These are phyloP conservation scores for Oxyteleia sp. DNA, from an alignment of 2,888 invertebrate genomes.

Conservation along the genomic window DNA sequence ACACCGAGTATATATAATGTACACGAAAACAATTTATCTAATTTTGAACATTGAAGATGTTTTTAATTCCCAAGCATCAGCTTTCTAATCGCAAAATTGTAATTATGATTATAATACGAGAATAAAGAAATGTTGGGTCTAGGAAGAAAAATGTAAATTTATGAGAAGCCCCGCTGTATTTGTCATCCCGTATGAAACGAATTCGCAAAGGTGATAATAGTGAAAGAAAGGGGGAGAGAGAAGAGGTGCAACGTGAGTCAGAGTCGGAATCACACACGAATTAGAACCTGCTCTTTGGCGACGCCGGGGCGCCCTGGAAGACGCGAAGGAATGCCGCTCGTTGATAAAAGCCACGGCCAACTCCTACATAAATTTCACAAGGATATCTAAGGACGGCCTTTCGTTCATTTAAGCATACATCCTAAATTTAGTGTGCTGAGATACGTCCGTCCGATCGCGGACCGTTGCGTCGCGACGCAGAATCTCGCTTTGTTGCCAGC, in stretches of 20 bases:
- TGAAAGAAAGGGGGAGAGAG: slow-evolving; percentile 9
- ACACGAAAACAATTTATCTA: too few species aligned
- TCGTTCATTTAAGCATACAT: slow-evolving; percentile 86
- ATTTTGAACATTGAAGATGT: too few species aligned
- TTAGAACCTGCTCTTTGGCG: slow-evolving; percentile 87
- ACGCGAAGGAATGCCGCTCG: slow-evolving; percentile 86
- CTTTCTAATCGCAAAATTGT: too few species aligned
- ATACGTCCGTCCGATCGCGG: slow-evolving; percentile 69
- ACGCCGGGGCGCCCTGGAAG: slow-evolving; percentile 86
- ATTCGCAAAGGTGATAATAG: slow-evolving; percentile 50
- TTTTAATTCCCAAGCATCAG: too few species aligned
- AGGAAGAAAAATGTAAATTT: slow-evolving; percentile 10
- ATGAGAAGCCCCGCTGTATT: slow-evolving; percentile 19
- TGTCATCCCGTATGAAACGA: slow-evolving; percentile 34
- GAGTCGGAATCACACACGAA: slow-evolving; percentile 83
- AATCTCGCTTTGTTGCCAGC: slow-evolving; percentile 28
- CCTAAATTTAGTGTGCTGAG: slow-evolving; percentile 84
- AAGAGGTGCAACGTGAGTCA: slow-evolving; percentile 68
- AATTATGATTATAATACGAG: too few species aligned
- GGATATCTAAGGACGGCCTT: slow-evolving; percentile 84
- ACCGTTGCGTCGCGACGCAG: slow-evolving; percentile 53
- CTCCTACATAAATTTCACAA: slow-evolving; percentile 87
- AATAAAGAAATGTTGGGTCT: not conserved
- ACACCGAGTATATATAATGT: too few species aligned
- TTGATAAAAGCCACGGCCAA: slow-evolving; percentile 87